These are phyloP conservation scores for Lacerta agilis DNA, from an alignment of 2,797 vertebrate genomes.

Conservation along the genomic window DNA sequence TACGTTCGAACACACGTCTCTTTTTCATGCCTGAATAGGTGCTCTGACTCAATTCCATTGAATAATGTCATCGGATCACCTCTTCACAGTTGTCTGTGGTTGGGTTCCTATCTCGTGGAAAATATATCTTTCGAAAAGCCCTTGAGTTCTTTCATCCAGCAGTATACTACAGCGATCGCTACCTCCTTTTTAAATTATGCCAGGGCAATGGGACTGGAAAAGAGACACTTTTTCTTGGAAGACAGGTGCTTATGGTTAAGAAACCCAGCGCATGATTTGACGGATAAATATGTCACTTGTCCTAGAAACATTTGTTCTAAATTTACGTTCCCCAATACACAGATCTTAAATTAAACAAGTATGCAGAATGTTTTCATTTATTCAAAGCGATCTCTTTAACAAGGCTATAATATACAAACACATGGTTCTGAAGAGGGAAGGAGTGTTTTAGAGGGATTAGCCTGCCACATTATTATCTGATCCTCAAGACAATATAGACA, in stretches of 20 bases:
- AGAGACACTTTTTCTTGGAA: slow-evolving; percentile 30
- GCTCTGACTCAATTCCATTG: slow-evolving; percentile 35
- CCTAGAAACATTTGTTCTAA: neutral
- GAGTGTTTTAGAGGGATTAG: neutral
- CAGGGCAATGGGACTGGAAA: neutral
- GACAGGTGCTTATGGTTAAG: slow-evolving; percentile 4
- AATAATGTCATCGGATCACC: slow-evolving; percentile 52
- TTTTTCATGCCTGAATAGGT: slow-evolving; percentile 38
- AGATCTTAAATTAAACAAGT: neutral
- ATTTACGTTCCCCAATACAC: neutral
- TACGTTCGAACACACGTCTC: slow-evolving; percentile 39
- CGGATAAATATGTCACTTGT: slow-evolving; percentile 2
- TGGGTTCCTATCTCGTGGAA: slow-evolving; percentile 38
- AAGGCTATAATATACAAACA: neutral
- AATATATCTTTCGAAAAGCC: slow-evolving; percentile 44
- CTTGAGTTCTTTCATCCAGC: neutral
- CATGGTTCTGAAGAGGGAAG: neutral
- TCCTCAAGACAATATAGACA: neutral
- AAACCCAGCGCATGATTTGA: slow-evolving; percentile 7
- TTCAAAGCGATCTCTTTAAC: neutral
- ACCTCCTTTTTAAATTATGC: slow-evolving; percentile 30
- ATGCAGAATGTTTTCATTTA: neutral
- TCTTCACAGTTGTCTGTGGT: neutral
- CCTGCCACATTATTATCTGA: neutral
- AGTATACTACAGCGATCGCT: neutral